Evolutionary conservation across 1,140 invertebrate genomes (phyloP).

Genomic region (Catajapyx aquilonaris): DNA sequence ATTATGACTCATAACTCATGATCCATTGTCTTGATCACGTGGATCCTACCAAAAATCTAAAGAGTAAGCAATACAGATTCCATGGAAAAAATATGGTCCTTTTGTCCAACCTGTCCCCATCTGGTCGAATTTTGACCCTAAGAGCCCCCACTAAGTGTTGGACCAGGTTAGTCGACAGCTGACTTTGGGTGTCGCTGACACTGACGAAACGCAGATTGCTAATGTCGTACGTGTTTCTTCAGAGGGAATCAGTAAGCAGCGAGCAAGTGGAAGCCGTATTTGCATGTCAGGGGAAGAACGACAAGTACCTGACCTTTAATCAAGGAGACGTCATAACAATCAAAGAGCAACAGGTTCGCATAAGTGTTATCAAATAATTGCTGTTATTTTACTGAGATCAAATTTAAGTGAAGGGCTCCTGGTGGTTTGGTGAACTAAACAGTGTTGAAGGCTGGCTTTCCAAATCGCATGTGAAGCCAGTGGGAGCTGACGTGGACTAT

Average conservation of each 20-base stretch:
- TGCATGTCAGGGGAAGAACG: conserved; percentile 40
- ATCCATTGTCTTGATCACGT: too few species aligned
- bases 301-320: conserved; percentile 39
- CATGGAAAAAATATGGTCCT: too few species aligned
- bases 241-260: conserved; percentile 12
- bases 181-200: too few species aligned
- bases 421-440: conserved; percentile 40
- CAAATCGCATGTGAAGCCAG: conserved; percentile 38
- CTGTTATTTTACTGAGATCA: too few species aligned
- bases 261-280: conserved; percentile 33
- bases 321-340: conserved; percentile 43
- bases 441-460: conserved; percentile 43
- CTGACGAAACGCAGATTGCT: too few species aligned
- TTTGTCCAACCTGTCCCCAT: too few species aligned
- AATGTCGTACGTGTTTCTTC: neutral
- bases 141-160: too few species aligned
- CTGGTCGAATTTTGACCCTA: too few species aligned
- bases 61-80: too few species aligned
- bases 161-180: conserved; percentile 13
- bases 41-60: too few species aligned
- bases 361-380: too few species aligned
- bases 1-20: too few species aligned
- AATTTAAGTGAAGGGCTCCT: conserved; percentile 33
- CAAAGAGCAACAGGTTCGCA: conserved; percentile 33
- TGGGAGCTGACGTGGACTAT: conserved; percentile 31